phyloP scores from a whole-genome alignment of 2,113 vertebrate genomes.

The Microtus pennsylvanicus region DNA sequence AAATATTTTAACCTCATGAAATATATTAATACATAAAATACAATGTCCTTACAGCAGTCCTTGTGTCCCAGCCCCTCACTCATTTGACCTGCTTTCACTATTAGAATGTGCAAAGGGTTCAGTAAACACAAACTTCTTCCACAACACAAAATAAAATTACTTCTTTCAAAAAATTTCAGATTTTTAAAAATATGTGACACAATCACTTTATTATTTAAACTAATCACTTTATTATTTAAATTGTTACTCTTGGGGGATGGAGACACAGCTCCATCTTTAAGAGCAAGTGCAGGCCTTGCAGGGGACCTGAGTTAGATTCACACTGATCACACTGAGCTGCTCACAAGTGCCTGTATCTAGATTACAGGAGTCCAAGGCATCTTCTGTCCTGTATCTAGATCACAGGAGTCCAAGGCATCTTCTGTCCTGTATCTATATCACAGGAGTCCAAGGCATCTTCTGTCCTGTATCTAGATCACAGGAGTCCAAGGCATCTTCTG shows the following conservation, averaged over 20 bases:
- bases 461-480: too few relatives aligned
- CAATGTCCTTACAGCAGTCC: background rate
- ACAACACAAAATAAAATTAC: background rate
- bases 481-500: too few relatives aligned
- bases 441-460: background rate
- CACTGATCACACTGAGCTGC: background rate
- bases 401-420: background rate
- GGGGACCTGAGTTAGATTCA: too few relatives aligned
- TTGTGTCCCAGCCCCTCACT: background rate
- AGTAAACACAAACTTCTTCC: conserved; percentile 6
- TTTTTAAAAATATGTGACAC: background rate
- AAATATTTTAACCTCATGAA: background rate
- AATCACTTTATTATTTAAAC: background rate
- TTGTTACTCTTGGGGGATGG: background rate
- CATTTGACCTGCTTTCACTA: background rate
- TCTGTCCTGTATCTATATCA: background rate
- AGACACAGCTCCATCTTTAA: background rate
- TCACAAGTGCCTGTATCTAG: background rate
- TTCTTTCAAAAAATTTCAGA: background rate
- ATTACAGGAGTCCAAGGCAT: background rate
- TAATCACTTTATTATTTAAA: background rate
- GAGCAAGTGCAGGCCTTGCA: too few relatives aligned
- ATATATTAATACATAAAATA: background rate
- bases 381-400: background rate
- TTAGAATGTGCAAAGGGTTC: background rate